Evolutionary conservation across 2,888 invertebrate genomes (phyloP).

Genomic region (Melanotus villosus): DNA sequence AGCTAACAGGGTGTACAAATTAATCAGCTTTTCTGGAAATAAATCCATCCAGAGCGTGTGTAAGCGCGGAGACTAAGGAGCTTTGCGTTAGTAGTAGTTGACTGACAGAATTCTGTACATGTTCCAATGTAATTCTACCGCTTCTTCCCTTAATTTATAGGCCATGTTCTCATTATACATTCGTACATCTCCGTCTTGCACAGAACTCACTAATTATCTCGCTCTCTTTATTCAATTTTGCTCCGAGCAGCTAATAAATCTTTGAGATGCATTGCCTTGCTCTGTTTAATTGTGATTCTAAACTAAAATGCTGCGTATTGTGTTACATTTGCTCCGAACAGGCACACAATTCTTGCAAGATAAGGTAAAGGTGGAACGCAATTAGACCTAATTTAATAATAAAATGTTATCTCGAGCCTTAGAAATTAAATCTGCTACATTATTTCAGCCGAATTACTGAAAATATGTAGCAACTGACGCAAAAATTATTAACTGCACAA

Average conservation of each 20-base stretch:
- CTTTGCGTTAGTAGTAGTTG: constrained; percentile 50
- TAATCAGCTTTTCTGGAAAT: constrained; percentile 46
- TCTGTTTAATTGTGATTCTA: constrained; percentile 48
- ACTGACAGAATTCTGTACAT: constrained; percentile 62
- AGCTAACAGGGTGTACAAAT: constrained; percentile 46
- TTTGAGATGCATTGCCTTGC: constrained; percentile 50
- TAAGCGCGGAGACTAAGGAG: constrained; percentile 41
- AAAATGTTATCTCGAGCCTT: constrained; percentile 41
- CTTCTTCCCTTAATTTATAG: constrained; percentile 63
- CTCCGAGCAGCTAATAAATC: constrained; percentile 51
- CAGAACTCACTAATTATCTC: constrained; percentile 62
- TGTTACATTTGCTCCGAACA: constrained; percentile 41
- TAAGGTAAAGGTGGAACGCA: constrained; percentile 44
- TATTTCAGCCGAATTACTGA: constrained; percentile 34
- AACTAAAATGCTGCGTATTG: constrained; percentile 48
- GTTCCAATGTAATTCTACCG: constrained; percentile 60
- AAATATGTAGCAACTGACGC: constrained; percentile 43
- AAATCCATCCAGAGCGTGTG: constrained; percentile 45
- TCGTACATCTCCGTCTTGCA: constrained; percentile 57
- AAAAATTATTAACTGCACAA: constrained; percentile 38
- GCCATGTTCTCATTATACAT: constrained; percentile 63
- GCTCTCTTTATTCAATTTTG: constrained; percentile 62
- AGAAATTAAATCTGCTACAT: constrained; percentile 37
- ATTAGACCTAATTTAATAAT: constrained; percentile 48
- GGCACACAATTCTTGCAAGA: constrained; percentile 41